Evolutionary conservation across 1,140 invertebrate genomes (phyloP), one percentile per base, ranked within the genome.

Genomic region (Cardiocondyla obscurior): DNA sequence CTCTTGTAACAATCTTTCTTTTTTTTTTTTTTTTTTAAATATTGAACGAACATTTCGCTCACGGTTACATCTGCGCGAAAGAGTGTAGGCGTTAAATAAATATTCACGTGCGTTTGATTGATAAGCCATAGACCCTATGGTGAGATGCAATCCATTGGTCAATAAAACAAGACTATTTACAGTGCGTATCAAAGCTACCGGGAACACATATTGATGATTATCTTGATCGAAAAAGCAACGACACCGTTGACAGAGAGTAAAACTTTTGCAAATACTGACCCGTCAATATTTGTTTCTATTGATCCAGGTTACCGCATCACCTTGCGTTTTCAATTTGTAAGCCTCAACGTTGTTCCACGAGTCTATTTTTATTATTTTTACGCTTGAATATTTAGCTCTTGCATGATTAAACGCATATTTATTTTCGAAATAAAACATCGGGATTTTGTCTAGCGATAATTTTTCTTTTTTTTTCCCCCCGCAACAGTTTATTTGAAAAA

Each of bases 101-200:
- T 79, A 69, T 69, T 12, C 3, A 69, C n/a, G 12, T 79, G 16
- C 62, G 33, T 79, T 79, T 79, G 62, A 79, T 79, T 79, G 62
- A 79, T 22, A 69, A 67, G 69, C 33, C 62, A 6, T 33, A 28
- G 58, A 16, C 69, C 1, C 74, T 67, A 64, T 53, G 74, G 62
- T 19, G 46, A 67, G 46, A 30, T 64, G 67, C 33, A 51, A 60
- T 36, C 46, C 22, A 42, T 53, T n/a, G 62, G 62, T 79, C 62
- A 79, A 79, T 79, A 79, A 79, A 79, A 69, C 62, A 39, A 46
- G 39, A 69, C 42, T 79, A 79, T 79, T 79, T 69, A 22, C 49
- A 79, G 33, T 77, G 19, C 16, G 46, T 65, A 67, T 79, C 46
- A 79, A 79, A 79, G 74, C 62, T 79, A 53, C 39, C 12, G 3